Evolutionary conservation across 2,113 vertebrate genomes (phyloP).

Genomic region (Acanthochromis polyacanthus): DNA sequence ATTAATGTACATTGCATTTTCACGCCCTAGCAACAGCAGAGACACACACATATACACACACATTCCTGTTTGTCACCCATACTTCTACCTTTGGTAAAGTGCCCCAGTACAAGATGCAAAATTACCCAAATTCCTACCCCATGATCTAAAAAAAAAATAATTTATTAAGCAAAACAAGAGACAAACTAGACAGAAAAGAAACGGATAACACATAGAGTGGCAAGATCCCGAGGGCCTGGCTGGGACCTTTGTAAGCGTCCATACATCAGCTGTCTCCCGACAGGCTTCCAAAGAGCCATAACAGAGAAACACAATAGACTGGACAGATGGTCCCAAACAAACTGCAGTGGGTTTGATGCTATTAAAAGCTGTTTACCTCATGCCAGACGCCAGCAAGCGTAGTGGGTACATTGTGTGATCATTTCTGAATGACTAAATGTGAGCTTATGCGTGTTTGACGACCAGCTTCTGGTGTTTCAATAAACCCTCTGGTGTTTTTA

Average conservation of each 20-base stretch:
- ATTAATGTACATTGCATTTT: not conserved
- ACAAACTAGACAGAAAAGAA: constrained; percentile 32
- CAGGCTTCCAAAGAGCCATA: constrained; percentile 78
- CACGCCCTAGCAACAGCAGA: not conserved
- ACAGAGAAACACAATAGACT: constrained; percentile 88
- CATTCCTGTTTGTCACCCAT: not conserved
- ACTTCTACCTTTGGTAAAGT: too few species aligned
- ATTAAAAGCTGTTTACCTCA: constrained; percentile 93
- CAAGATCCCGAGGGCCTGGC: constrained; percentile 81
- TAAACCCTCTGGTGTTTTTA: constrained; percentile 80
- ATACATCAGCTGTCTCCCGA: constrained; percentile 90
- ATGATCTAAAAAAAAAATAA: constrained; percentile 78
- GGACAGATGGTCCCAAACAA: constrained; percentile 93
- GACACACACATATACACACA: constrained; percentile 64
- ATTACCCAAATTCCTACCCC: constrained; percentile 69
- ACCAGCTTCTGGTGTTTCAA: constrained; percentile 78
- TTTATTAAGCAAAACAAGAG: constrained; percentile 50
- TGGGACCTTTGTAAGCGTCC: constrained; percentile 85
- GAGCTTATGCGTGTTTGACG: constrained; percentile 48
- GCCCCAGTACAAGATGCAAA: constrained; percentile 81
- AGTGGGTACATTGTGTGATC: constrained; percentile 58
- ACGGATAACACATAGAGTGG: constrained; percentile 63
- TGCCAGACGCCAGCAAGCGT: constrained; percentile 81
- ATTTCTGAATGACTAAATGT: constrained; percentile 53
- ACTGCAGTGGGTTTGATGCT: constrained; percentile 84